Conservation (phyloP, 2,113 vertebrate species). For the Genyomyrus donnyi region DNA sequence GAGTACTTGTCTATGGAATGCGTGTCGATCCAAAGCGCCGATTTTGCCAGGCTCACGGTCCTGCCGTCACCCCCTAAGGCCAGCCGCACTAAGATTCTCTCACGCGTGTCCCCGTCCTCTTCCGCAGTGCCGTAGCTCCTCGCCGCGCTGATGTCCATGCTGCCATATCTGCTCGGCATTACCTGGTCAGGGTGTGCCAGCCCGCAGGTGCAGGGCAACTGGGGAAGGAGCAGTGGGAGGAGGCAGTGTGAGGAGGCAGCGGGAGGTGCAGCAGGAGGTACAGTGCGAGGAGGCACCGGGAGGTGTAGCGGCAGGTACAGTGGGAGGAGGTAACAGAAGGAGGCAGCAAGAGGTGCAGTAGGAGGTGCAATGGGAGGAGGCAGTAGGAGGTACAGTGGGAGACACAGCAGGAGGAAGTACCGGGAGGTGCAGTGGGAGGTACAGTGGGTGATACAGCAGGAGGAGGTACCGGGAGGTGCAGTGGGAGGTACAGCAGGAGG, state of each 20-base stretch:
- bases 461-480: background rate
- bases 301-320: background rate
- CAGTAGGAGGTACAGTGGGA: background rate
- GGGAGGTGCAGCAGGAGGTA: background rate
- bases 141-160: constrained; percentile 68
- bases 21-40: constrained; percentile 75
- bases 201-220: constrained; percentile 75
- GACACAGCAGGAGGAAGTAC: background rate
- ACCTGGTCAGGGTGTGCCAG: constrained; percentile 57
- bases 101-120: constrained; percentile 63
- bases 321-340: too few species aligned
- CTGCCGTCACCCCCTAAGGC: constrained; percentile 60
- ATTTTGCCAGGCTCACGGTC: constrained; percentile 58
- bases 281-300: background rate
- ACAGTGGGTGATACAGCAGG: background rate
- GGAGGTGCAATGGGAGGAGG: background rate
- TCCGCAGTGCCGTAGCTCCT: constrained; percentile 61
- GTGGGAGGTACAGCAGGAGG: background rate
- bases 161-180: constrained; percentile 76
- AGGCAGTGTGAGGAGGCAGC: background rate
- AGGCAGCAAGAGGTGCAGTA: too few species aligned
- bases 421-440: background rate
- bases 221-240: background rate
- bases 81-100: constrained; percentile 75
- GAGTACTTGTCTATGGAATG: constrained; percentile 90